These are phyloP conservation scores for Phyllotis vaccarum DNA, from an alignment of 2,797 vertebrate genomes.

Conservation along the genomic window DNA sequence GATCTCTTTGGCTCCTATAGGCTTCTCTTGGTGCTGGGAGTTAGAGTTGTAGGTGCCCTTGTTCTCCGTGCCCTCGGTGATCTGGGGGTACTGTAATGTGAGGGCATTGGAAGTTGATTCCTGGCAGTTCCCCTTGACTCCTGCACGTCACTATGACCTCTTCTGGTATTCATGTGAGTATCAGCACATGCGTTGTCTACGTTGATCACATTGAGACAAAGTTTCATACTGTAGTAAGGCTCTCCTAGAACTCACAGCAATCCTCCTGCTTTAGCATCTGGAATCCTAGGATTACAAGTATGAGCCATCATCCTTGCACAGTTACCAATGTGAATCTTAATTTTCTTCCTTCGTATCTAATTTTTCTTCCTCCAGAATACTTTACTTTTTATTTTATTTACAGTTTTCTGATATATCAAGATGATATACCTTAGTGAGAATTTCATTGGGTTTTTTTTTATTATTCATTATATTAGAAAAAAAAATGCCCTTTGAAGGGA, in stretches of 20 bases:
- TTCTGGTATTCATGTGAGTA: neutral
- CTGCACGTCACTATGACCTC: neutral
- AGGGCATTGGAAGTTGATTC: neutral
- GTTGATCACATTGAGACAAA: neutral
- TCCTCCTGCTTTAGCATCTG: neutral
- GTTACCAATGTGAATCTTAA: neutral
- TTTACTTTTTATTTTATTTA: neutral
- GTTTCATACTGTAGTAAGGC: neutral
- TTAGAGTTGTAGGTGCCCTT: neutral
- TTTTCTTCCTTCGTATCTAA: neutral
- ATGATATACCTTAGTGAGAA: neutral
- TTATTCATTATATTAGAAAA: neutral
- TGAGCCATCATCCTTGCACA: no score
- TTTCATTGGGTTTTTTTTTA: slow-evolving; percentile 18
- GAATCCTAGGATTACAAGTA: no score
- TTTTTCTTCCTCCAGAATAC: neutral
- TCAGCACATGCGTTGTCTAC: no score
- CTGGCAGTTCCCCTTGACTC: neutral
- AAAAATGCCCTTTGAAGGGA: neutral
- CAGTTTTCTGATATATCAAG: slow-evolving; percentile 16
- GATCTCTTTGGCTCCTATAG: no score
- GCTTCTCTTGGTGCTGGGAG: neutral
- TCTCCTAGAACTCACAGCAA: neutral
- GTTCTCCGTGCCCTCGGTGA: neutral
- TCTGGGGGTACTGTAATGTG: neutral